Evolutionary conservation across 2,888 invertebrate species (phyloP).

Genomic region (Cosmia trapezina): DNA sequence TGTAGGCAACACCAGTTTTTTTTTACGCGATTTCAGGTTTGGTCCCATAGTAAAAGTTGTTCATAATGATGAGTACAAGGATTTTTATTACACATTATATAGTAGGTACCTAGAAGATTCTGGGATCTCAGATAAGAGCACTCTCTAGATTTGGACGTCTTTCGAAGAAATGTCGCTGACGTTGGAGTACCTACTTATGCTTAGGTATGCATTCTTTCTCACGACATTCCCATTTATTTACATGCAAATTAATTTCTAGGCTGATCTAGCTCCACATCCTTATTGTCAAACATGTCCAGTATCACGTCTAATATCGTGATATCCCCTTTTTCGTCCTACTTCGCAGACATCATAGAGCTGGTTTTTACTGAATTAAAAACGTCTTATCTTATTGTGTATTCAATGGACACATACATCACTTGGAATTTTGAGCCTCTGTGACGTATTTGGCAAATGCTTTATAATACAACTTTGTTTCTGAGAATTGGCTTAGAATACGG

Average conservation of each 20-base stretch:
- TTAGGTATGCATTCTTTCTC: background rate
- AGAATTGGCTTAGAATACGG: conserved; percentile 39
- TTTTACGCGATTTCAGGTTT: too few species aligned
- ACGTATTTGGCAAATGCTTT: conserved; percentile 56
- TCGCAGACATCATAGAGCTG: conserved; percentile 45
- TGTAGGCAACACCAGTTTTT: too few species aligned
- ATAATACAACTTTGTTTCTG: conserved; percentile 34
- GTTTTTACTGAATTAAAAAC: conserved; percentile 51
- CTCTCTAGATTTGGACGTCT: too few species aligned
- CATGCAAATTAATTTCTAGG: background rate
- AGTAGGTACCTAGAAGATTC: background rate
- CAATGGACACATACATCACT: conserved; percentile 12
- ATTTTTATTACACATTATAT: too few species aligned
- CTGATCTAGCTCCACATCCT: background rate
- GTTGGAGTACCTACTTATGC: background rate
- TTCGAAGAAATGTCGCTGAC: too few species aligned
- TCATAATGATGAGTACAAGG: too few species aligned
- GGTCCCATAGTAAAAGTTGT: too few species aligned
- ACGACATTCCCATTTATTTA: background rate
- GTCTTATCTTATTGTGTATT: conserved; percentile 47
- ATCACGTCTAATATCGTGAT: conserved; percentile 15
- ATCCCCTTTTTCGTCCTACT: conserved; percentile 6
- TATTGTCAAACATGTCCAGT: background rate
- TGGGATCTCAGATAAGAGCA: background rate
- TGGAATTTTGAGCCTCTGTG: conserved; percentile 53